A percentile compares a stretch with the other conserved stretches of the same genome.
Evolutionary conservation across 2,113 vertebrate species (phyloP).

Genomic region (Callopanchax toddi): DNA sequence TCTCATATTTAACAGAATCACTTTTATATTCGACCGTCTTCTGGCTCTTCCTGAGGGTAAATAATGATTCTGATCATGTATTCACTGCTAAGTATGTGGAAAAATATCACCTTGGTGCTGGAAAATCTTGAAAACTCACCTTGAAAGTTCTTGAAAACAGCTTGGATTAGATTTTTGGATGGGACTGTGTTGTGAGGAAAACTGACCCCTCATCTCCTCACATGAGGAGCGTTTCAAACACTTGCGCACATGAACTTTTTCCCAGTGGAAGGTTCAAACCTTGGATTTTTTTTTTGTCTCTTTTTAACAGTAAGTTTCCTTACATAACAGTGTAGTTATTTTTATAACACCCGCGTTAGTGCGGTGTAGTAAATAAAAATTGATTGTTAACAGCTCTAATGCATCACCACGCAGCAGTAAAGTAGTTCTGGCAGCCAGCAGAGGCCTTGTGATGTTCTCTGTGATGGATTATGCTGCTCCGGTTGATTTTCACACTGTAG

Average conservation of each 20-base stretch:
- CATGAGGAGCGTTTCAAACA: not conserved
- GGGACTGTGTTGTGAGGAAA: too few species aligned
- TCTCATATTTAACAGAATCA: too few species aligned
- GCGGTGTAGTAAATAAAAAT: not conserved
- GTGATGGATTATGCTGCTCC: not conserved
- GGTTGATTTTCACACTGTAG: not conserved
- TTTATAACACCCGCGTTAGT: not conserved
- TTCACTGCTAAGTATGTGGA: too few species aligned
- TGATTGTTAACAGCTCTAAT: not conserved
- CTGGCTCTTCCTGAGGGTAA: too few species aligned
- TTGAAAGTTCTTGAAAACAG: too few species aligned
- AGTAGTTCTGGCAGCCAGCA: not conserved
- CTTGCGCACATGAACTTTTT: not conserved
- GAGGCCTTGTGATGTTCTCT: not conserved
- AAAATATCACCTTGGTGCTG: too few species aligned
- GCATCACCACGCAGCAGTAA: not conserved
- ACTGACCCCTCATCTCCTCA: conserved; percentile 1
- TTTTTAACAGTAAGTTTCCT: not conserved
- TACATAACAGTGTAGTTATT: not conserved
- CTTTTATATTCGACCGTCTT: too few species aligned
- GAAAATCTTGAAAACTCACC: too few species aligned
- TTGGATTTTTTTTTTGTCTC: too few species aligned
- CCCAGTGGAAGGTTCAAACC: too few species aligned
- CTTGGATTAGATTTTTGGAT: too few species aligned
- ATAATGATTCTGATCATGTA: too few species aligned